Conservation (phyloP, 2,113 vertebrate genomes). For the Chionodraco myersi region DNA sequence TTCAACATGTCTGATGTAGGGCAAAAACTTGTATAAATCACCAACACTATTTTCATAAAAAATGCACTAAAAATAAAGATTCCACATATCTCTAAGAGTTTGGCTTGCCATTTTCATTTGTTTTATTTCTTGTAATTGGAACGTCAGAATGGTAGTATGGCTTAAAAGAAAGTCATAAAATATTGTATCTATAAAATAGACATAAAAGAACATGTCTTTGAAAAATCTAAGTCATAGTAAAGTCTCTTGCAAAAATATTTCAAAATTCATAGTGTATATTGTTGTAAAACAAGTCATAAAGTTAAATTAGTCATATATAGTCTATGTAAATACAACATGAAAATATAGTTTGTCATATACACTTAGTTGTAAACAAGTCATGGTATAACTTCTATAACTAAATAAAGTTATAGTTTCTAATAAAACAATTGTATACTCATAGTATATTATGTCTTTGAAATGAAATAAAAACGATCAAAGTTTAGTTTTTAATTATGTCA, state of each 20-base stretch:
- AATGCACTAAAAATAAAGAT: slow-evolving; percentile 79
- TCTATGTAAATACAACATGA: too few relatives aligned
- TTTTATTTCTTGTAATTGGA: neutral
- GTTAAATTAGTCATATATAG: too few relatives aligned
- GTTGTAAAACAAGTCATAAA: too few relatives aligned
- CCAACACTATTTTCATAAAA: slow-evolving; percentile 80
- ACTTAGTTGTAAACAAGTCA: too few relatives aligned
- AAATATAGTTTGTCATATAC: too few relatives aligned
- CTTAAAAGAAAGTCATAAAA: neutral
- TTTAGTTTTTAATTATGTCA: neutral
- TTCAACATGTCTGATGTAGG: slow-evolving; percentile 68
- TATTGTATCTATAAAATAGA: neutral
- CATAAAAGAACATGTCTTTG: too few relatives aligned
- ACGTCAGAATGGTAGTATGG: neutral
- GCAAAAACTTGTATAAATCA: slow-evolving; percentile 71
- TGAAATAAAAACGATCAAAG: neutral
- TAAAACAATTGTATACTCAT: too few relatives aligned
- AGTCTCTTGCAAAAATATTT: too few relatives aligned
- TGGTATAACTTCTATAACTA: too few relatives aligned
- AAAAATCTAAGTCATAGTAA: too few relatives aligned
- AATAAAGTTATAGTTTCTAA: too few relatives aligned
- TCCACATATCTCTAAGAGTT: slow-evolving; percentile 54
- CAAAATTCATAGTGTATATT: too few relatives aligned
- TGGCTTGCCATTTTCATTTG: neutral
- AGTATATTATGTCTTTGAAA: neutral